phyloP scores from a whole-genome alignment of 2,888 invertebrate species.

The Cephus rjabovi region DNA sequence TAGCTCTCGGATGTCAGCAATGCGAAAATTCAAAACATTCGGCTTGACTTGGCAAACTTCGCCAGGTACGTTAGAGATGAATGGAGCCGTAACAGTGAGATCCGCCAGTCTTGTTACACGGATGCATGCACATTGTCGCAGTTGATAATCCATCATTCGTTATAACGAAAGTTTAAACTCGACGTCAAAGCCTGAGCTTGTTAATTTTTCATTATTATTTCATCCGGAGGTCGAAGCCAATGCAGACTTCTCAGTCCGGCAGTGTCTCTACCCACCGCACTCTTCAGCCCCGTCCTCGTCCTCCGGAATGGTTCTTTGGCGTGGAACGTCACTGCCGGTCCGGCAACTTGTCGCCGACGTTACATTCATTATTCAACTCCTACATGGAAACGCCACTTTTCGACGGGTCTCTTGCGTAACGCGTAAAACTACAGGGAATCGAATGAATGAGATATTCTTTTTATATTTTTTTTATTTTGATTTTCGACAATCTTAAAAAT shows the following conservation, averaged over 20 bases:
- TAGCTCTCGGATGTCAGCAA: too few relatives aligned
- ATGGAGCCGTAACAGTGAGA: too few relatives aligned
- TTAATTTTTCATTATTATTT: slow-evolving; percentile 59
- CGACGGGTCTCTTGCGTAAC: slow-evolving; percentile 26
- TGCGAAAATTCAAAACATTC: too few relatives aligned
- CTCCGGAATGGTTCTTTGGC: slow-evolving; percentile 17
- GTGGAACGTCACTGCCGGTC: slow-evolving; percentile 35
- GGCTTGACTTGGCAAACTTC: too few relatives aligned
- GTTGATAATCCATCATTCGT: slow-evolving; percentile 54
- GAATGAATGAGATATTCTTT: too few relatives aligned
- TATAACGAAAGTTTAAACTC: slow-evolving; percentile 54
- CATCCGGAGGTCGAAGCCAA: slow-evolving; percentile 21
- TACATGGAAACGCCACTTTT: slow-evolving; percentile 43
- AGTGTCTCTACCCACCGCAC: slow-evolving; percentile 17
- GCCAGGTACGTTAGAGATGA: too few relatives aligned
- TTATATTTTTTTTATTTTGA: too few relatives aligned
- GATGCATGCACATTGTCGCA: too few relatives aligned
- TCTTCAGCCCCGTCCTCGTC: slow-evolving; percentile 23
- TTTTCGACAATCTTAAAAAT: too few relatives aligned
- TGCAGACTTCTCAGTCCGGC: neutral
- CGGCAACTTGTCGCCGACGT: slow-evolving; percentile 48
- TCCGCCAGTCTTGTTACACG: too few relatives aligned
- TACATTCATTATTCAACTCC: slow-evolving; percentile 55
- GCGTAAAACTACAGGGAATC: too few relatives aligned
- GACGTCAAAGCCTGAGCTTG: slow-evolving; percentile 53